Percentiles rank a stretch among this genome's conserved stretches.
Evolutionary conservation across 2,113 vertebrate species (phyloP).

Genomic region (Coptodon bakossiorum): DNA sequence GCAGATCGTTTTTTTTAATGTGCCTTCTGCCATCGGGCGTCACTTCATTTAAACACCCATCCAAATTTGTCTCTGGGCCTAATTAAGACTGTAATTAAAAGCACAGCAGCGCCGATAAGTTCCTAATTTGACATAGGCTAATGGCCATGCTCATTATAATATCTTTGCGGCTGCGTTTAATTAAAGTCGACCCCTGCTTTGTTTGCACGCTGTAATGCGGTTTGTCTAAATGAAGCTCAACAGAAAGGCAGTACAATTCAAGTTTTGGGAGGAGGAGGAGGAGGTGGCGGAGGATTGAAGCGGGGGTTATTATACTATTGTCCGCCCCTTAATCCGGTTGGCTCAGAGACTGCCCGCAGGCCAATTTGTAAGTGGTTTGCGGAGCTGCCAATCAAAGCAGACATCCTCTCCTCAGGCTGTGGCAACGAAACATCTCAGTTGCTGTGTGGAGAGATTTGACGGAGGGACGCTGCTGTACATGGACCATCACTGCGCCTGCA

Average conservation of each 20-base stretch:
- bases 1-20: background rate
- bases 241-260: slow-evolving; percentile 14
- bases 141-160: background rate
- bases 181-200: slow-evolving; percentile 21
- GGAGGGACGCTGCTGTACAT: slow-evolving; percentile 63
- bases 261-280: slow-evolving; percentile 34
- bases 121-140: background rate
- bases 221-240: slow-evolving; percentile 6
- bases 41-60: background rate
- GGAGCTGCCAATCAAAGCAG: slow-evolving; percentile 70
- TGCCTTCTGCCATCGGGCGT: background rate
- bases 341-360: slow-evolving; percentile 57
- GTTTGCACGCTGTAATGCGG: slow-evolving; percentile 13
- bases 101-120: background rate
- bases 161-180: background rate
- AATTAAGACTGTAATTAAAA: background rate
- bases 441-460: slow-evolving; percentile 75
- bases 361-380: slow-evolving; percentile 63
- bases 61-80: background rate
- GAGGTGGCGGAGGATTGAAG: background rate
- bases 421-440: slow-evolving; percentile 68
- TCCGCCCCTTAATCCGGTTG: slow-evolving; percentile 73
- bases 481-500: slow-evolving; percentile 61
- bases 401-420: slow-evolving; percentile 70
- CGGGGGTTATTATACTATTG: slow-evolving; percentile 40